Evolutionary conservation across 2,888 invertebrate species (phyloP).

Genomic region (Lobophora halterata): DNA sequence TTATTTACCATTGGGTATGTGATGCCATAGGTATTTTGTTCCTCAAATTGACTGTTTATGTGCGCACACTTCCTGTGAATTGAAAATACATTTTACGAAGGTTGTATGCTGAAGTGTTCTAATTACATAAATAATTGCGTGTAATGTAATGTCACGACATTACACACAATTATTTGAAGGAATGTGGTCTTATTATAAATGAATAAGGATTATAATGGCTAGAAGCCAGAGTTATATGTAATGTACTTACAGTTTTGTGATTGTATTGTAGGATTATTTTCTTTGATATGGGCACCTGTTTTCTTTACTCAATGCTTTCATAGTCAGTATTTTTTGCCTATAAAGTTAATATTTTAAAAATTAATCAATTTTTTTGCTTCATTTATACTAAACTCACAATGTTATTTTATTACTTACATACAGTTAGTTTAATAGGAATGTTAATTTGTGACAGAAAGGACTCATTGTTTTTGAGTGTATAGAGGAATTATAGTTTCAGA

Average conservation of each 20-base stretch:
- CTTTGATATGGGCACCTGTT: not conserved
- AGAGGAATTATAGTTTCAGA: too few relatives aligned
- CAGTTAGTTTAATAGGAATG: too few relatives aligned
- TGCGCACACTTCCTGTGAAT: conserved; percentile 35
- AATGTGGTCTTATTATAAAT: conserved; percentile 15
- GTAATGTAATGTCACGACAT: not conserved
- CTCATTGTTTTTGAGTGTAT: too few relatives aligned
- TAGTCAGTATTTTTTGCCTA: conserved; percentile 6
- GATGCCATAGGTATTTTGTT: conserved; percentile 33
- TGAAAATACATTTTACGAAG: conserved; percentile 31
- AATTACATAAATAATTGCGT: conserved; percentile 27
- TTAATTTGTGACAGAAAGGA: too few relatives aligned
- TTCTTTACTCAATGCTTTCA: conserved; percentile 4
- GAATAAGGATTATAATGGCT: conserved; percentile 15
- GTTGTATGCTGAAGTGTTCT: conserved; percentile 39
- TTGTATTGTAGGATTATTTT: conserved; percentile 11
- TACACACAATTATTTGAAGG: conserved; percentile 4
- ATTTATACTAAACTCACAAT: too few relatives aligned
- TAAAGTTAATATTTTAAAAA: too few relatives aligned
- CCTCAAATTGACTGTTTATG: conserved; percentile 43
- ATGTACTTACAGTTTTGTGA: conserved; percentile 11
- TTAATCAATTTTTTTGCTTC: too few relatives aligned
- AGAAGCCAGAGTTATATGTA: conserved; percentile 13
- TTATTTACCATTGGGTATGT: conserved; percentile 1
- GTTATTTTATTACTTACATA: too few relatives aligned